Conservation (phyloP, 2,888 invertebrate species). For the Actias luna region DNA sequence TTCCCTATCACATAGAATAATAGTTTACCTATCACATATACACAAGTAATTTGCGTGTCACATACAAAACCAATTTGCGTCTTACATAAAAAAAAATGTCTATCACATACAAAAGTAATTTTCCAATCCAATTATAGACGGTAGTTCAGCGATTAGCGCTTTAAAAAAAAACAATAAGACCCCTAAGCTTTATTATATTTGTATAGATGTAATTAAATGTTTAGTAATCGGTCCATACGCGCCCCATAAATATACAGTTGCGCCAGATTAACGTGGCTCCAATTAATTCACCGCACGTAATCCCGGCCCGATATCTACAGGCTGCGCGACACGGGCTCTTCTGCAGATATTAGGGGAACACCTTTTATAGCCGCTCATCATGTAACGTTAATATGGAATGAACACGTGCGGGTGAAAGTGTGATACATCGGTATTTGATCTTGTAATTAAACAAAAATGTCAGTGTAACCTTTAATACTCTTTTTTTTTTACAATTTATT, state of each 20-base stretch:
- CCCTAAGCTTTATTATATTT: too few relatives aligned
- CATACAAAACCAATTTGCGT: too few relatives aligned
- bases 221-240: conserved; percentile 32
- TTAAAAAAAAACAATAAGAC: too few relatives aligned
- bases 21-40: too few relatives aligned
- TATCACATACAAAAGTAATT: too few relatives aligned
- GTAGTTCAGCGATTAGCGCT: too few relatives aligned
- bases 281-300: conserved; percentile 32
- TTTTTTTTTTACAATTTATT: neutral
- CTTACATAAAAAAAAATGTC: too few relatives aligned
- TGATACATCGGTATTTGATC: neutral
- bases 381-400: conserved; percentile 3
- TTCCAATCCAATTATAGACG: too few relatives aligned
- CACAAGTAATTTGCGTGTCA: too few relatives aligned
- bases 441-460: neutral
- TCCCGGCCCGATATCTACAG: conserved; percentile 24
- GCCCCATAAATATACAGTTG: conserved; percentile 24
- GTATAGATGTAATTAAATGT: conserved; percentile 21
- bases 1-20: too few relatives aligned
- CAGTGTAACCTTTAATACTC: neutral
- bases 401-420: neutral
- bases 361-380: conserved; percentile 13
- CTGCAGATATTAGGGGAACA: conserved; percentile 13
- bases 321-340: conserved; percentile 10
- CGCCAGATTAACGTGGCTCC: conserved; percentile 23